phyloP scores from a whole-genome alignment of 1,140 invertebrate genomes.

The Brachionus calyciflorus region DNA sequence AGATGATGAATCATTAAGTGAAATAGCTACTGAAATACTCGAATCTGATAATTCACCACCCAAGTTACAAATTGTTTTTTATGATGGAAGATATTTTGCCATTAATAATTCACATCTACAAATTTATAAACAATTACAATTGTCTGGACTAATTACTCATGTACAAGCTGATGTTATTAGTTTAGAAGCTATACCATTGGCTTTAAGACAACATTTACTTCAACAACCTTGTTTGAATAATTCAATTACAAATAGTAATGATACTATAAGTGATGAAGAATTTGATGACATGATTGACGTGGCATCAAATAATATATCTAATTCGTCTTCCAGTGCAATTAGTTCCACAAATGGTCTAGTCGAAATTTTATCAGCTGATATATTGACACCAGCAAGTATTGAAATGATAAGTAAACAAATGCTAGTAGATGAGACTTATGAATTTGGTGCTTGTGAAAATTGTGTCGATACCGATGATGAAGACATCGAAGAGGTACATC shows the following conservation, averaged over 20 bases:
- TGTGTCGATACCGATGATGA: conserved; percentile 40
- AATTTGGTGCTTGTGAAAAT: conserved; percentile 45
- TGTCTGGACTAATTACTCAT: conserved; percentile 43
- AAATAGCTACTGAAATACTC: conserved; percentile 44
- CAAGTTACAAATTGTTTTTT: conserved; percentile 41
- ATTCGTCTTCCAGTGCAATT: conserved; percentile 21
- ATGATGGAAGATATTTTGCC: conserved; percentile 44
- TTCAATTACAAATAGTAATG: conserved; percentile 17
- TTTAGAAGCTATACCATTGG: conserved; percentile 35
- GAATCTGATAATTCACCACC: conserved; percentile 45
- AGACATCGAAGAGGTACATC: not conserved
- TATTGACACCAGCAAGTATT: conserved; percentile 21
- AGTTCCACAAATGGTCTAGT: not conserved
- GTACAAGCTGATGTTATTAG: conserved; percentile 44
- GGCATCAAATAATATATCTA: not conserved
- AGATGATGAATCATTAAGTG: conserved; percentile 34
- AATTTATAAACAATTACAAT: conserved; percentile 40
- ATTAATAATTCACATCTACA: conserved; percentile 46
- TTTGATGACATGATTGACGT: not conserved
- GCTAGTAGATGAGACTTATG: conserved; percentile 44
- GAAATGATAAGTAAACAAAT: conserved; percentile 39
- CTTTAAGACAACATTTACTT: conserved; percentile 17
- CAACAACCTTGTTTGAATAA: conserved; percentile 18
- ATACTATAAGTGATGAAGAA: conserved; percentile 12
- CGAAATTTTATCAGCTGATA: conserved; percentile 26